Conservation (phyloP, 2,113 vertebrate species). For the Corythornis madagascariensis region DNA sequence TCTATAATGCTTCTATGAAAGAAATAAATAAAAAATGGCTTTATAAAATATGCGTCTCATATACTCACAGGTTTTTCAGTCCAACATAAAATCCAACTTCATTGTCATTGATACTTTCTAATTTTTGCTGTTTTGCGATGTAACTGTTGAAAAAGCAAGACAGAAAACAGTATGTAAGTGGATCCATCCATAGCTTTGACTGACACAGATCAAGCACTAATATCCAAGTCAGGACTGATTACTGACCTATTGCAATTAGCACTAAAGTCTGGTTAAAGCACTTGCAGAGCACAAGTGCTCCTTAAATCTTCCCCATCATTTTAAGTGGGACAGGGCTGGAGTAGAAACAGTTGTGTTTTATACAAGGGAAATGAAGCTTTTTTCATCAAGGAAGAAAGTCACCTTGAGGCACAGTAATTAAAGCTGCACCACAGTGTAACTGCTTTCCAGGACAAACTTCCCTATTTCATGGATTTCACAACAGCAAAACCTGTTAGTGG, state of each 20-base stretch:
- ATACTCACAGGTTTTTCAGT: slow-evolving; percentile 95
- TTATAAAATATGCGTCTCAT: not conserved
- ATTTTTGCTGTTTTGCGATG: slow-evolving; percentile 90
- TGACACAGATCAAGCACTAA: not conserved
- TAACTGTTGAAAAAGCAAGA: slow-evolving; percentile 82
- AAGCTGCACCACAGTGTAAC: not conserved
- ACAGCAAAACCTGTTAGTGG: not conserved
- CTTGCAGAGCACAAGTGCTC: not conserved
- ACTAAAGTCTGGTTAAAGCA: not conserved
- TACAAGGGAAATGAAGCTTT: not conserved
- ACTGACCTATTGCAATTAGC: not conserved
- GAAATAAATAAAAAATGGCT: not conserved
- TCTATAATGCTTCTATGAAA: not conserved
- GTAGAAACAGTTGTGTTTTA: not conserved
- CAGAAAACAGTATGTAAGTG: slow-evolving; percentile 4
- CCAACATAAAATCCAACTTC: slow-evolving; percentile 91
- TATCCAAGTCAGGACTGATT: not conserved
- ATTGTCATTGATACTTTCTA: slow-evolving; percentile 92
- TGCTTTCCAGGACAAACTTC: not conserved
- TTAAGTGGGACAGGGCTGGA: not conserved
- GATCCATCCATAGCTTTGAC: not conserved
- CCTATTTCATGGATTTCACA: not conserved
- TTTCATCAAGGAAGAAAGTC: not conserved
- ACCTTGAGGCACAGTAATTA: not conserved
- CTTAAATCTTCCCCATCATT: not conserved